These are phyloP conservation scores for Drosophila colorata DNA, from an alignment of 2,888 invertebrate genomes.

Conservation along the genomic window DNA sequence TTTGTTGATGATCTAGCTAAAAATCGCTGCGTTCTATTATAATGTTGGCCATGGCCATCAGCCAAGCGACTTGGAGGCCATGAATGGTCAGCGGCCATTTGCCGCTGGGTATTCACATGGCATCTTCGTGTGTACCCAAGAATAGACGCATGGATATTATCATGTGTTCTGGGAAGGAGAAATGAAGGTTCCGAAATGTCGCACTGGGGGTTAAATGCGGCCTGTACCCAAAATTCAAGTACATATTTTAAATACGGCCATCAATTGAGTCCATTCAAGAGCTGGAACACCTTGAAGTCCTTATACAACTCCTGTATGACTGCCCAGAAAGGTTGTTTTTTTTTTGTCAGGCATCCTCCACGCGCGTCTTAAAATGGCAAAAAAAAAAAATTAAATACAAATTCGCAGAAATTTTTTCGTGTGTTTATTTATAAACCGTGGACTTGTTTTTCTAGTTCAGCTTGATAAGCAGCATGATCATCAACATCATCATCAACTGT, in stretches of 20 bases:
- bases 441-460: slow-evolving; percentile 76
- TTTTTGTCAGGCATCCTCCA: slow-evolving; percentile 26
- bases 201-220: background rate
- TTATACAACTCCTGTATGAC: slow-evolving; percentile 4
- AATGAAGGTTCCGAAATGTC: slow-evolving; percentile 63
- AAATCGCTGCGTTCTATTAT: slow-evolving; percentile 13
- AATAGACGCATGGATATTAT: slow-evolving; percentile 53
- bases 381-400: slow-evolving; percentile 8
- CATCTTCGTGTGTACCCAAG: slow-evolving; percentile 36
- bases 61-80: slow-evolving; percentile 56
- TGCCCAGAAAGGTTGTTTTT: background rate
- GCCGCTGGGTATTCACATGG: slow-evolving; percentile 59
- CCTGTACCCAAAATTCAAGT: background rate
- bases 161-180: slow-evolving; percentile 69
- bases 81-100: slow-evolving; percentile 47
- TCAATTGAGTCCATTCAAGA: background rate
- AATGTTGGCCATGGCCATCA: slow-evolving; percentile 58
- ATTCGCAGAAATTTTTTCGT: slow-evolving; percentile 44
- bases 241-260: background rate
- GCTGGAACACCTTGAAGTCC: slow-evolving; percentile 14
- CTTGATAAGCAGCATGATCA: slow-evolving; percentile 71
- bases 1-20: slow-evolving; percentile 33
- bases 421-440: slow-evolving; percentile 69
- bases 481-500: slow-evolving; percentile 26
- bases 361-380: slow-evolving; percentile 39